These are phyloP conservation scores for Argyrosomus japonicus DNA, from an alignment of 2,113 vertebrate genomes.

Conservation along the genomic window DNA sequence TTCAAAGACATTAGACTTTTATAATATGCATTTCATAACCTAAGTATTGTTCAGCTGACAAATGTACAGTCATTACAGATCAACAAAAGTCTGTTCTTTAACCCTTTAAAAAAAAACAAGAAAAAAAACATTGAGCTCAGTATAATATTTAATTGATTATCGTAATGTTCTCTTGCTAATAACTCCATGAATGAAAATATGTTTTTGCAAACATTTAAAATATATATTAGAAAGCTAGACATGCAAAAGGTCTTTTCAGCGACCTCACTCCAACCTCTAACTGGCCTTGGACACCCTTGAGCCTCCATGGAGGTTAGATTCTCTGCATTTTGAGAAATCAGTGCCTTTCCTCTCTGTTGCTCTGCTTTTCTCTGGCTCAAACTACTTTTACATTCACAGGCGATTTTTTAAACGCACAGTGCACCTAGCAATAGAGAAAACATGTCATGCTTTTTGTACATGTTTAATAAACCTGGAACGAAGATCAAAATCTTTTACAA, in stretches of 20 bases:
- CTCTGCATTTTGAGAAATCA: neutral
- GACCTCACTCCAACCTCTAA: constrained; percentile 25
- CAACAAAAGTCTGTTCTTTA: neutral
- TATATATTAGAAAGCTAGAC: neutral
- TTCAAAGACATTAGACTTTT: neutral
- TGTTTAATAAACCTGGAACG: neutral
- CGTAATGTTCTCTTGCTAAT: neutral
- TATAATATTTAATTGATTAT: neutral
- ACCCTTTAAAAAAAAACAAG: neutral
- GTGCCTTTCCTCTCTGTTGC: neutral
- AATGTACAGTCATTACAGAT: neutral
- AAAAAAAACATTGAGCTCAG: neutral
- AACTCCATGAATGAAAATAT: neutral
- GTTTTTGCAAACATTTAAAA: neutral
- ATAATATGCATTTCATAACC: neutral
- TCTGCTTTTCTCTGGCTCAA: neutral
- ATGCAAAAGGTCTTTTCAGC: neutral
- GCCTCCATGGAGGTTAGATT: neutral
- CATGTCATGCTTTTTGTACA: neutral
- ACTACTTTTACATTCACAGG: neutral
- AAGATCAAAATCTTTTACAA: neutral
- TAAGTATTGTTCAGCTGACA: neutral
- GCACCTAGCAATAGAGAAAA: neutral
- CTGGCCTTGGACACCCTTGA: constrained; percentile 40
- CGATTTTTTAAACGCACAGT: neutral